Evolutionary conservation across 2,113 vertebrate genomes (phyloP).

Genomic region (Craseonycteris thonglongyai): DNA sequence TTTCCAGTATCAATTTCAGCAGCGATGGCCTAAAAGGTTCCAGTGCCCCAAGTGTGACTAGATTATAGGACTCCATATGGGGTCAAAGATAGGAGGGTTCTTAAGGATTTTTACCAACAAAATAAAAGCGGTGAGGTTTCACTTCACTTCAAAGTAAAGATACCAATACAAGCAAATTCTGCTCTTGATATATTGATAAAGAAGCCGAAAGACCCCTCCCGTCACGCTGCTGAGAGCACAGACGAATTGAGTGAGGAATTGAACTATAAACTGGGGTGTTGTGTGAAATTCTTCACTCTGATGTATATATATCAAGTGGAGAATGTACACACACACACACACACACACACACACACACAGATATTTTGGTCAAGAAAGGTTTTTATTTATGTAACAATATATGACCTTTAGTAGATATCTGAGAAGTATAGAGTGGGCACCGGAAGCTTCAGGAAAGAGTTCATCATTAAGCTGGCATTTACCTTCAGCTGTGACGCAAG

Average conservation of each 20-base stretch:
- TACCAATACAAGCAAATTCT: slow-evolving; percentile 66
- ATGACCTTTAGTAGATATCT: not conserved
- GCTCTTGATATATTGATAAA: slow-evolving; percentile 60
- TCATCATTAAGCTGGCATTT: not conserved
- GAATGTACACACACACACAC: not conserved
- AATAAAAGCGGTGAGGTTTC: slow-evolving; percentile 71
- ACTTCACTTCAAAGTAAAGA: slow-evolving; percentile 69
- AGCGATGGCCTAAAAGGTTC: slow-evolving; percentile 73
- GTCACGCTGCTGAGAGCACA: not conserved
- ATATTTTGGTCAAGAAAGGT: not conserved
- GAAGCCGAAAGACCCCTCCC: not conserved
- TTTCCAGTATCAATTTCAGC: slow-evolving; percentile 74
- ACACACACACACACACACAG: not conserved
- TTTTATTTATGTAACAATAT: not conserved
- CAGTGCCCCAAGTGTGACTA: slow-evolving; percentile 73
- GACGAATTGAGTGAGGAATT: not conserved
- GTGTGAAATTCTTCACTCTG: not conserved
- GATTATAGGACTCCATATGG: slow-evolving; percentile 76
- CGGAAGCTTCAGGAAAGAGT: not conserved
- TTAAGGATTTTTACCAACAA: slow-evolving; percentile 74
- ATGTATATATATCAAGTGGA: not conserved
- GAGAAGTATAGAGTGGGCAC: not conserved
- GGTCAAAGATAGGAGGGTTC: slow-evolving; percentile 73
- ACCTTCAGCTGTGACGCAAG: not conserved
- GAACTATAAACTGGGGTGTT: slow-evolving; percentile 18